Conservation (phyloP, 2,888 invertebrate genomes). For the Leistus spinibarbis region DNA sequence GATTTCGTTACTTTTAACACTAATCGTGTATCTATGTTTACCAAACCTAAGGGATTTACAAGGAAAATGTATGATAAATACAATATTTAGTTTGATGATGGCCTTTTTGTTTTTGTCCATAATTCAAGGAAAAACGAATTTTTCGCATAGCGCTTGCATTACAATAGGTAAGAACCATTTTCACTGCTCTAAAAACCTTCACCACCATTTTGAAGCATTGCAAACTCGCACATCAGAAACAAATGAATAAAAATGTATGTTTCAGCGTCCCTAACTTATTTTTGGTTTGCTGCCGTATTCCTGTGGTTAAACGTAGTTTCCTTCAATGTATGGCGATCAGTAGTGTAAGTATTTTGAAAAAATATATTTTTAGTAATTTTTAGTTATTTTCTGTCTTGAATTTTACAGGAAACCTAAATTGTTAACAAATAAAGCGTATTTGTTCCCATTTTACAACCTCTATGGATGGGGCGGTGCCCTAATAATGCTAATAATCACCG, state of each 20-base stretch:
- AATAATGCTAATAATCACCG: conserved; percentile 59
- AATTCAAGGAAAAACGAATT: conserved; percentile 54
- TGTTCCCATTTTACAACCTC: conserved; percentile 62
- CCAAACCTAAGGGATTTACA: conserved; percentile 63
- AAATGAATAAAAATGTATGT: conserved; percentile 35
- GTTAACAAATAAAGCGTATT: conserved; percentile 60
- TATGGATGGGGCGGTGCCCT: conserved; percentile 67
- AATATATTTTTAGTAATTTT: background rate
- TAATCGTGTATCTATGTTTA: conserved; percentile 63
- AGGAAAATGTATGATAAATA: conserved; percentile 69
- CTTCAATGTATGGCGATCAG: conserved; percentile 70
- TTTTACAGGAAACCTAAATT: conserved; percentile 50
- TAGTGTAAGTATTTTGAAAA: conserved; percentile 65
- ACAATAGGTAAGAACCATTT: conserved; percentile 63
- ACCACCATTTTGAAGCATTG: too few species aligned
- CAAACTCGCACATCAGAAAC: too few species aligned
- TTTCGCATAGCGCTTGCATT: conserved; percentile 57
- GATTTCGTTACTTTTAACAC: conserved; percentile 64
- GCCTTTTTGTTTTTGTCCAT: conserved; percentile 65
- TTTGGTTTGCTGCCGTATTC: conserved; percentile 70
- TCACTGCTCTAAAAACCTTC: too few species aligned
- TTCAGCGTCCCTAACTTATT: conserved; percentile 65
- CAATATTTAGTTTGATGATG: conserved; percentile 64
- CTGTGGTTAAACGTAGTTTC: conserved; percentile 74
- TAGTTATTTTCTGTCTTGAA: background rate